Conservation (phyloP, 1,140 invertebrate species). For the Danaus plexippus region DNA sequence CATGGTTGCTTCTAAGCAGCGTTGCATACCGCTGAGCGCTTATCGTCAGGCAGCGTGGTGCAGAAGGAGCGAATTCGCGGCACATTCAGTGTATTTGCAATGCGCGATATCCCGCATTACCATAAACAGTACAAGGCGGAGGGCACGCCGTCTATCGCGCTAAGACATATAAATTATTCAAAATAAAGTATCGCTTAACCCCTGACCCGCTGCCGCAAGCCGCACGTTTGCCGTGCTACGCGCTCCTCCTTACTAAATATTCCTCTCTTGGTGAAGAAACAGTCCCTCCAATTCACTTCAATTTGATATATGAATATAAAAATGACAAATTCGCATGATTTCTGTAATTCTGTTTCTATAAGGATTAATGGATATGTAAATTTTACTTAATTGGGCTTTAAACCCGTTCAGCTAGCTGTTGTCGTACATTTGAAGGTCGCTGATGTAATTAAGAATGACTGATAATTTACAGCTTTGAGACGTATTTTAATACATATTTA, state of each 20-base stretch:
- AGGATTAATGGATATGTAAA: constrained; percentile 23
- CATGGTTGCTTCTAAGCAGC: constrained; percentile 32
- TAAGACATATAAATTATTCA: constrained; percentile 71
- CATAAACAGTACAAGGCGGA: constrained; percentile 68
- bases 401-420: constrained; percentile 24
- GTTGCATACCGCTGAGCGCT: constrained; percentile 45
- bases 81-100: constrained; percentile 70
- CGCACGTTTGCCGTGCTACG: constrained; percentile 32
- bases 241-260: constrained; percentile 19
- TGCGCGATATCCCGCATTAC: constrained; percentile 68
- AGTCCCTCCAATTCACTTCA: too few relatives aligned
- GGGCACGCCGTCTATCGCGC: constrained; percentile 67
- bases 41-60: constrained; percentile 49
- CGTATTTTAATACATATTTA: constrained; percentile 17
- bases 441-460: constrained; percentile 28
- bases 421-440: constrained; percentile 25
- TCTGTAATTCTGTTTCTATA: neutral
- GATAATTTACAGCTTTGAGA: constrained; percentile 25
- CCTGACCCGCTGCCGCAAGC: constrained; percentile 47
- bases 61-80: constrained; percentile 18
- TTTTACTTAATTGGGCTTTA: constrained; percentile 19
- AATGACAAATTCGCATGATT: constrained; percentile 11
- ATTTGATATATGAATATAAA: constrained; percentile 2
- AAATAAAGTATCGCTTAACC: constrained; percentile 72
- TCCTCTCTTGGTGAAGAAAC: constrained; percentile 15